Evolutionary conservation across 2,888 invertebrate genomes (phyloP), one percentile per base, ranked within the genome.

Genomic region (Allacma fusca): DNA sequence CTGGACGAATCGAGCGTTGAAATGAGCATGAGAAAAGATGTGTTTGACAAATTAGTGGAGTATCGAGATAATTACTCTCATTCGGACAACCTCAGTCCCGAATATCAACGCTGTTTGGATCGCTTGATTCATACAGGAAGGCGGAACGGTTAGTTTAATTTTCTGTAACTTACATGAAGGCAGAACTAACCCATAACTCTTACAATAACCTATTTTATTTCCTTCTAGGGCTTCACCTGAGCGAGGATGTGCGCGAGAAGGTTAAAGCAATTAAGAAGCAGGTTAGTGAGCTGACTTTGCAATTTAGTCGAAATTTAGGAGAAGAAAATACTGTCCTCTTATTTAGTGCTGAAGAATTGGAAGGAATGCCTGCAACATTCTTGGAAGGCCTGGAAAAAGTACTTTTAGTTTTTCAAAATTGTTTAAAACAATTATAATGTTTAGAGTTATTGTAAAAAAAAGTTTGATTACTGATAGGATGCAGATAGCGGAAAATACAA

Each of bases 21-120:
- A 80, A 86, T 88, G 85, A 86, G 87, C 83, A 88, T 88, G 88
- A 82, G 87, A 67, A 87, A 87, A 79, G 88, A 88, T 85, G 86
- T 88, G 7, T 88, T 88, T 85, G 86, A 88, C 78, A 85, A 86
- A 59, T 81, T 88, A 50, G 85, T 86, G 40, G 85, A 85, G 9
- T 86, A 85, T 77, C 78, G 84, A 71, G 85, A 86, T 16, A 84
- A 85, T 77, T 83, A 83, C 44, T 81, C 80, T 5, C 29, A 73
- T 5, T 84, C 83, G 12, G 85, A 85, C 59, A 77, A 75, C 23
- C 78, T 87, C 23, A 82, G 84, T 69, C 84, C 85, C 23, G 88
- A 88, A 82, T 85, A 85, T 19, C 85, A 85, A 70, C 84, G 88
- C 44, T 88, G 85, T 79, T 82, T 88, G 21, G 70, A 70, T 44